phyloP scores from a whole-genome alignment of 2,888 invertebrate genomes.

The Clistopyga incitator region DNA sequence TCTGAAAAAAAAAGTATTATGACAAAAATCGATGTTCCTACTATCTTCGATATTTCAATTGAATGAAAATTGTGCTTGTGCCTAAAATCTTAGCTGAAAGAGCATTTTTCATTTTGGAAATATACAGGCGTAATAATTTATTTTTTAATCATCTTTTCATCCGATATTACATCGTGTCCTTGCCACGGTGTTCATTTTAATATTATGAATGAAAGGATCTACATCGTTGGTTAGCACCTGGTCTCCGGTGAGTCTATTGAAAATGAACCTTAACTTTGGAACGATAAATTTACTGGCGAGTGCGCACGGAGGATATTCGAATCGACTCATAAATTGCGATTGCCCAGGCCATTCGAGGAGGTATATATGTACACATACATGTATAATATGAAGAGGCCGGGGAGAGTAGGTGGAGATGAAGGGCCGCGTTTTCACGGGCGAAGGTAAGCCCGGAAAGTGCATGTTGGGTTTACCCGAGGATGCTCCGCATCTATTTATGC shows the following conservation, averaged over 20 bases:
- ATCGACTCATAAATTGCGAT: slow-evolving; percentile 75
- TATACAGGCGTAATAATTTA: background rate
- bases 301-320: slow-evolving; percentile 69
- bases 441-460: slow-evolving; percentile 38
- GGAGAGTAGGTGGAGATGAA: slow-evolving; percentile 1
- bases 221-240: slow-evolving; percentile 51
- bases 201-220: slow-evolving; percentile 52
- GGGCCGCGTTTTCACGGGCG: slow-evolving; percentile 38
- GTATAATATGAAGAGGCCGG: slow-evolving; percentile 5
- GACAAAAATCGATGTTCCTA: background rate
- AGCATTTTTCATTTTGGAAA: background rate
- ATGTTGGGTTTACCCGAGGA: slow-evolving; percentile 32
- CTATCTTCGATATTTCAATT: background rate
- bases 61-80: no score
- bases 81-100: background rate
- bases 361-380: slow-evolving; percentile 15
- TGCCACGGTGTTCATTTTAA: slow-evolving; percentile 35
- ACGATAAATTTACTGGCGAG: slow-evolving; percentile 73
- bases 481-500: slow-evolving; percentile 71
- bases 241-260: slow-evolving; percentile 35
- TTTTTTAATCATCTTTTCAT: background rate
- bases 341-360: slow-evolving; percentile 69
- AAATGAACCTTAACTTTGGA: slow-evolving; percentile 64
- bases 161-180: background rate
- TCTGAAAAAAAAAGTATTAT: background rate